These are phyloP conservation scores for Ceraclea dissimilis DNA, from an alignment of 2,888 invertebrate genomes.

Conservation along the genomic window DNA sequence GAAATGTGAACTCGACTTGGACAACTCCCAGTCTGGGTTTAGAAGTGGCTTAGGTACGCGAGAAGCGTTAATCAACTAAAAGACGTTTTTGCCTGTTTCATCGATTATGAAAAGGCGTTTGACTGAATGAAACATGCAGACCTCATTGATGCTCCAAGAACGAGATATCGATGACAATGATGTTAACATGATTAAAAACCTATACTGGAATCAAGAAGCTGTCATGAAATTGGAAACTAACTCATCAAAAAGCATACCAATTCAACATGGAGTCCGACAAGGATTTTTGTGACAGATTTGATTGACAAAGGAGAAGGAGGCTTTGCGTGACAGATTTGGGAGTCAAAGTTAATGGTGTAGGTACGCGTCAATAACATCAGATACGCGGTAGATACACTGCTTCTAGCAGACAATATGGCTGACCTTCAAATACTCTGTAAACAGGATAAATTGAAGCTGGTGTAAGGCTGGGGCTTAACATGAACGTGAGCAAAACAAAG, in stretches of 20 bases:
- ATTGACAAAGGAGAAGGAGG: not conserved
- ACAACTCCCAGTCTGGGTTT: not conserved
- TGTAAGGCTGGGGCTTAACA: conserved; percentile 3
- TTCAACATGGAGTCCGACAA: not conserved
- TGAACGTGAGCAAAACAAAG: conserved; percentile 3
- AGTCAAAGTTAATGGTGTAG: conserved; percentile 6
- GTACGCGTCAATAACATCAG: not conserved
- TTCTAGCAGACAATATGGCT: not conserved
- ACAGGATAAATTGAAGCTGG: too few relatives aligned
- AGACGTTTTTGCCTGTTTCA: not conserved
- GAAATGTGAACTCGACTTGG: not conserved
- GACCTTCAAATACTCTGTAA: conserved; percentile 3
- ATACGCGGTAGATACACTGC: not conserved
- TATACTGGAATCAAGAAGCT: not conserved
- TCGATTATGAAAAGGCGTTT: not conserved
- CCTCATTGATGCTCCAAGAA: not conserved
- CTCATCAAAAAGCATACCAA: not conserved
- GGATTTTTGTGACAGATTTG: not conserved
- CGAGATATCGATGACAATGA: conserved; percentile 1
- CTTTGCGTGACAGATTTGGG: not conserved
- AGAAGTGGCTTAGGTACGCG: not conserved
- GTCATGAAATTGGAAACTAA: not conserved
- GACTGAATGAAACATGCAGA: conserved; percentile 1
- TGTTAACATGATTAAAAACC: conserved; percentile 3
- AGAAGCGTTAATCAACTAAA: not conserved